Evolutionary conservation across 2,888 invertebrate genomes (phyloP).

Genomic region (Dione juno): DNA sequence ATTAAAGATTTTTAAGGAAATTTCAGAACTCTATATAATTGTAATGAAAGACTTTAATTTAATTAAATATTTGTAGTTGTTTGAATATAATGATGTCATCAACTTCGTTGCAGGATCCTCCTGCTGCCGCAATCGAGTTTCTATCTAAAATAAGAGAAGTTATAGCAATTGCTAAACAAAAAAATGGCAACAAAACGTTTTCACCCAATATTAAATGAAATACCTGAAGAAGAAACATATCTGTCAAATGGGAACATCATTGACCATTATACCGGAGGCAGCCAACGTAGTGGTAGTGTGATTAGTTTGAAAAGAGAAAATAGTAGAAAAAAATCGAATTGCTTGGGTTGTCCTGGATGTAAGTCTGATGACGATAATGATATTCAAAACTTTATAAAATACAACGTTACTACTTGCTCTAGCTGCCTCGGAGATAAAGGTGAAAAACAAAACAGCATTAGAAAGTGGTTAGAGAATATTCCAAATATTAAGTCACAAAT

Average conservation of each 20-base stretch:
- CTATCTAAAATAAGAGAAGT: slow-evolving; percentile 94
- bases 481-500: slow-evolving; percentile 73
- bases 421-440: slow-evolving; percentile 84
- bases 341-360: slow-evolving; percentile 88
- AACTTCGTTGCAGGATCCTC: slow-evolving; percentile 88
- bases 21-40: too few species aligned
- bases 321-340: slow-evolving; percentile 81
- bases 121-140: slow-evolving; percentile 95
- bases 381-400: slow-evolving; percentile 70
- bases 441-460: slow-evolving; percentile 89
- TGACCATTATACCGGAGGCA: slow-evolving; percentile 78
- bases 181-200: slow-evolving; percentile 92
- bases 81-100: too few species aligned
- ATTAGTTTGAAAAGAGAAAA: slow-evolving; percentile 85
- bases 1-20: too few species aligned
- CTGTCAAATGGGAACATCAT: slow-evolving; percentile 76
- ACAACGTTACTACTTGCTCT: slow-evolving; percentile 76
- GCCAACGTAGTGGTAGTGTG: slow-evolving; percentile 81
- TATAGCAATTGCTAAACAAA: slow-evolving; percentile 93
- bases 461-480: slow-evolving; percentile 90
- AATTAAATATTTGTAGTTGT: too few species aligned
- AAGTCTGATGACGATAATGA: slow-evolving; percentile 63
- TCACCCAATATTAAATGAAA: slow-evolving; percentile 89
- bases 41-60: too few species aligned
- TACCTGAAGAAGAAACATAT: slow-evolving; percentile 90